phyloP scores from a whole-genome alignment of 2,888 invertebrate genomes.

The Congeria kusceri region DNA sequence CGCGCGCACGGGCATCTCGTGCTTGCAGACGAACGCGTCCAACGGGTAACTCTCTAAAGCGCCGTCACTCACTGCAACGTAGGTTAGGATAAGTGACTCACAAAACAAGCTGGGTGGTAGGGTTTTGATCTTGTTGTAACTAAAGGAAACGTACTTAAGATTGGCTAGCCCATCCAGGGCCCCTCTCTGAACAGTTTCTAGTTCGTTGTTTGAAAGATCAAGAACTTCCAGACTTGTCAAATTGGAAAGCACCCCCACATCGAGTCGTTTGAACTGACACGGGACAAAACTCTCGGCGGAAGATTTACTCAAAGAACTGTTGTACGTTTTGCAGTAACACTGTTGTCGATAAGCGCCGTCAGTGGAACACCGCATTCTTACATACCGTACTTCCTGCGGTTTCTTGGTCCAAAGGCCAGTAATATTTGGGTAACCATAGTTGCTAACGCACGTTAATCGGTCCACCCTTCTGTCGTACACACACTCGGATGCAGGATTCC shows the following conservation, averaged over 20 bases:
- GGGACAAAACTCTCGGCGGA: slow-evolving; percentile 10
- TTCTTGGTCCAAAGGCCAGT: slow-evolving; percentile 37
- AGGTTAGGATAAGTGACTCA: slow-evolving; percentile 27
- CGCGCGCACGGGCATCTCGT: slow-evolving; percentile 17
- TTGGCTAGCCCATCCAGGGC: slow-evolving; percentile 34
- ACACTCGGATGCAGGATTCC: neutral
- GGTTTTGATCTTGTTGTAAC: slow-evolving; percentile 17
- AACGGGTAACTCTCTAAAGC: slow-evolving; percentile 33
- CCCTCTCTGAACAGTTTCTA: slow-evolving; percentile 13
- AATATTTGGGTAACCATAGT: slow-evolving; percentile 33
- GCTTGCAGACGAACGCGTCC: slow-evolving; percentile 45
- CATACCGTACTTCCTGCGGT: slow-evolving; percentile 33
- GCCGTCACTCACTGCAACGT: slow-evolving; percentile 25
- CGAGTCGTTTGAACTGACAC: slow-evolving; percentile 33
- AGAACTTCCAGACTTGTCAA: slow-evolving; percentile 38
- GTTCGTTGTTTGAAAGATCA: slow-evolving; percentile 50
- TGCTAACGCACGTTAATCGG: slow-evolving; percentile 30
- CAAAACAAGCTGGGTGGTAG: slow-evolving; percentile 49
- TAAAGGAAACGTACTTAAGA: slow-evolving; percentile 42
- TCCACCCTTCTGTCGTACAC: neutral
- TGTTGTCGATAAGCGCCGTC: neutral
- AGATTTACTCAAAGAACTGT: neutral
- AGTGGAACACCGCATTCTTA: slow-evolving; percentile 46
- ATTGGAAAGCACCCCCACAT: slow-evolving; percentile 12
- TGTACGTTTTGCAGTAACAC: neutral